These are phyloP conservation scores for Eleginops maclovinus DNA, from an alignment of 2,113 vertebrate species.

Conservation along the genomic window DNA sequence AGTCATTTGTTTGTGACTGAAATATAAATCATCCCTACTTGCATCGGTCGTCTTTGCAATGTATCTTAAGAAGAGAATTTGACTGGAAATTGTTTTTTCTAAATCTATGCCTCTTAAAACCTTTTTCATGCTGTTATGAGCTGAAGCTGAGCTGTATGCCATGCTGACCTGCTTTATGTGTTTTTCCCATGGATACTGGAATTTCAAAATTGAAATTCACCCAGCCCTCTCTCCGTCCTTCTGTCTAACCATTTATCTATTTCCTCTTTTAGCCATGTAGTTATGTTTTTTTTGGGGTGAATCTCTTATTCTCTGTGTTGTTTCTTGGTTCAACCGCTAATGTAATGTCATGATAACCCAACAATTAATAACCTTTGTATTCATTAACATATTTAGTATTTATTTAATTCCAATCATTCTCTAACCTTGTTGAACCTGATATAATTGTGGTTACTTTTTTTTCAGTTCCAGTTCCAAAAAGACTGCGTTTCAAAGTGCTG, in stretches of 20 bases:
- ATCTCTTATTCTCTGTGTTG: not conserved
- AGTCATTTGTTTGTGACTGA: not conserved
- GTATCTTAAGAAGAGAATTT: slow-evolving; percentile 27
- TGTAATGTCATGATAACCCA: slow-evolving; percentile 13
- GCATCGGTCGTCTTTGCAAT: slow-evolving; percentile 10
- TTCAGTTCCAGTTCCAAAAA: slow-evolving; percentile 81
- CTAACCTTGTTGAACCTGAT: slow-evolving; percentile 8
- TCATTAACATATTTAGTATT: slow-evolving; percentile 5
- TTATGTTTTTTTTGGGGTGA: not conserved
- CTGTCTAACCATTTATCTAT: slow-evolving; percentile 10
- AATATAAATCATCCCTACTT: slow-evolving; percentile 14
- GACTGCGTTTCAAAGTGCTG: slow-evolving; percentile 83
- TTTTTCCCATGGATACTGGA: slow-evolving; percentile 9
- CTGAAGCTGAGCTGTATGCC: slow-evolving; percentile 17
- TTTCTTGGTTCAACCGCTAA: slow-evolving; percentile 5
- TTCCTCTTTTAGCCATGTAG: not conserved
- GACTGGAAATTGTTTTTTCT: slow-evolving; percentile 32
- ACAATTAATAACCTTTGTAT: slow-evolving; percentile 10
- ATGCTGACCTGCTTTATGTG: slow-evolving; percentile 20
- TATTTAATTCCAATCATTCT: slow-evolving; percentile 1
- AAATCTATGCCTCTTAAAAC: slow-evolving; percentile 9
- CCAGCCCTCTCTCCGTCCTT: slow-evolving; percentile 2
- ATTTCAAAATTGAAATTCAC: slow-evolving; percentile 29
- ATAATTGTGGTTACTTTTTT: slow-evolving; percentile 53
- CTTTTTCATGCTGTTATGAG: slow-evolving; percentile 20